Evolutionary conservation across 2,888 invertebrate species (phyloP), one percentile per base, ranked within the genome.

Genomic region (Melanophora roralis): DNA sequence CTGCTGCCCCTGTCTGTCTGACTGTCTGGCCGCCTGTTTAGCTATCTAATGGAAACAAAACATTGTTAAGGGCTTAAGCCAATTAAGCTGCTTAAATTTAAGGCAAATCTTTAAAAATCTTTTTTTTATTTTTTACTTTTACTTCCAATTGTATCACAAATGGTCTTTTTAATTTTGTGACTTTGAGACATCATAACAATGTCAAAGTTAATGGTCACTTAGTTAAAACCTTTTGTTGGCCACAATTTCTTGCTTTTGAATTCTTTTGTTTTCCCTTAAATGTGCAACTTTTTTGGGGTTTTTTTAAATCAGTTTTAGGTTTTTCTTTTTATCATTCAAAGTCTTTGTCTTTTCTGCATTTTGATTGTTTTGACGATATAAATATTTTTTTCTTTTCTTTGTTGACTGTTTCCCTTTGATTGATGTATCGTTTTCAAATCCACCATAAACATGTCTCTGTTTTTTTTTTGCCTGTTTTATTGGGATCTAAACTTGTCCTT

Each of bases 371-470:
- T 27, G 34, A 62, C 47, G 60, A 75, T 75, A 65, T 45, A 72
- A 53, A 53, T 57, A 47, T 23, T 67, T 38, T 36, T 16, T 65
- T 65, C 8, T 55, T 74, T 49, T 40, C 47, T 11, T 43, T 60
- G 2, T 14, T 74, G 36, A 60, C 47, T 68, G 76, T 76, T 72
- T 55, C 62, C 76, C 72, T 64, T 80, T 80, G 80, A 80, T 80
- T 80, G 80, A 80, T 80, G 80, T 80, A 80, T 80, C 76, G 76
- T 76, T 80, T 80, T 80, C 72, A 76, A 76, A 80, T 69, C 80
- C 72, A 68, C 80, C 80, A 80, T 80, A 80, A 80, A 76, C 80
- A 80, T 80, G 80, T 76, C 76, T 59, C 9, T 64, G 65, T n/a
- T 51, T 38, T 59, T 74, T 65, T 53, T 51, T 62, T n/a, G n/a